phyloP scores from a whole-genome alignment of 2,888 invertebrate species.

The Hanleya hanleyi region DNA sequence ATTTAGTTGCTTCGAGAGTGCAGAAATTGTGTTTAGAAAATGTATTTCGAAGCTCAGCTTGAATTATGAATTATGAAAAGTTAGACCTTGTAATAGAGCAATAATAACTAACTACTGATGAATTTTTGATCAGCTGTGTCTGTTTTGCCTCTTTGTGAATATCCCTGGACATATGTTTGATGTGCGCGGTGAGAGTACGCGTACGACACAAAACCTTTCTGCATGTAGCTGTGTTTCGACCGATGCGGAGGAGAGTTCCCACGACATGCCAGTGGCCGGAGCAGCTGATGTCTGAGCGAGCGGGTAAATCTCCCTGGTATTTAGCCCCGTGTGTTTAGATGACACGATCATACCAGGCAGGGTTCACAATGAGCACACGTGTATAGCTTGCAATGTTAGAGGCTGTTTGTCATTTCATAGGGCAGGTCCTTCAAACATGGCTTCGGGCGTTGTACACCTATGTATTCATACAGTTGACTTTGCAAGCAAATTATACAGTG shows the following conservation, averaged over 20 bases:
- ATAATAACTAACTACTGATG: too few species aligned
- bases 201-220: background rate
- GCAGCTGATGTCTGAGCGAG: background rate
- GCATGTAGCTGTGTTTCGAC: background rate
- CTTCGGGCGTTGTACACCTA: conserved; percentile 4
- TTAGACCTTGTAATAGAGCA: too few species aligned
- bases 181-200: too few species aligned
- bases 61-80: too few species aligned
- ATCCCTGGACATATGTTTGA: too few species aligned
- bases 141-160: too few species aligned
- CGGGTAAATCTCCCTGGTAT: background rate
- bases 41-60: too few species aligned
- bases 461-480: conserved; percentile 10
- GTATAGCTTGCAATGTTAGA: background rate
- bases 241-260: background rate
- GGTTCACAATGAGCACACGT: background rate
- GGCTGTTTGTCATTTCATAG: background rate
- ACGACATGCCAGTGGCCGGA: background rate
- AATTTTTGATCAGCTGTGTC: too few species aligned
- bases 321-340: background rate
- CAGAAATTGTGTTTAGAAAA: too few species aligned
- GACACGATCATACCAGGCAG: background rate
- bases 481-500: conserved; percentile 5
- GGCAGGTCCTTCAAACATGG: background rate
- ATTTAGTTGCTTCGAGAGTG: too few species aligned